phyloP scores from a whole-genome alignment of 2,888 invertebrate genomes.

The Drosophila atripex region DNA sequence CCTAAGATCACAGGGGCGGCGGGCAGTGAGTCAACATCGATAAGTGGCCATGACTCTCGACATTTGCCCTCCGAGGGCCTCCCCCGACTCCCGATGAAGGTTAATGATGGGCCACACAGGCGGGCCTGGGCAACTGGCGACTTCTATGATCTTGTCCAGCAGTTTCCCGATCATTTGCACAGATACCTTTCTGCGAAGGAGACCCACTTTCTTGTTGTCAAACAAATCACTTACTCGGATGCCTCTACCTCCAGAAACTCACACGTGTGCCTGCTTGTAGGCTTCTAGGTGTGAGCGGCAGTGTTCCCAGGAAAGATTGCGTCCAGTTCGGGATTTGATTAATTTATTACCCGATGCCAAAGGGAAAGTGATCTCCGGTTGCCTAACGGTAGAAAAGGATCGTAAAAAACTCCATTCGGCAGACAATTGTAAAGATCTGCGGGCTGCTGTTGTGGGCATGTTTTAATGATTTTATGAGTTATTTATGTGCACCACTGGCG shows the following conservation, averaged over 20 bases:
- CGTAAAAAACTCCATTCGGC: slow-evolving; percentile 36
- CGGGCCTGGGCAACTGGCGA: slow-evolving; percentile 28
- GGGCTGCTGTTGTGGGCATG: slow-evolving; percentile 48
- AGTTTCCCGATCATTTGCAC: slow-evolving; percentile 30
- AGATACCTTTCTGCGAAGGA: slow-evolving; percentile 42
- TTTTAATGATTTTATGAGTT: slow-evolving; percentile 49
- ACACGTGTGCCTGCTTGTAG: too few species aligned
- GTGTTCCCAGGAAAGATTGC: slow-evolving; percentile 58
- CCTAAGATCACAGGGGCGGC: slow-evolving; percentile 64
- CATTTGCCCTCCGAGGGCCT: slow-evolving; percentile 25
- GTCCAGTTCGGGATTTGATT: slow-evolving; percentile 67
- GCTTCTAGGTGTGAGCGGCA: slow-evolving; percentile 65
- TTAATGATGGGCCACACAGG: slow-evolving; percentile 77
- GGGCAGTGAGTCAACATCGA: slow-evolving; percentile 55
- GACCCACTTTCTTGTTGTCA: slow-evolving; percentile 71
- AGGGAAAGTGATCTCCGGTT: slow-evolving; percentile 26
- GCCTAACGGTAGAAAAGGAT: slow-evolving; percentile 51
- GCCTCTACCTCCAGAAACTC: slow-evolving; percentile 21
- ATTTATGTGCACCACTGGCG: slow-evolving; percentile 51
- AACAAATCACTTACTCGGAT: slow-evolving; percentile 76
- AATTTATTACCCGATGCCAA: slow-evolving; percentile 61
- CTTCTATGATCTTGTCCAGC: slow-evolving; percentile 21
- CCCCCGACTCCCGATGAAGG: slow-evolving; percentile 39
- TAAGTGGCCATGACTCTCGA: slow-evolving; percentile 35
- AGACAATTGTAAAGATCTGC: slow-evolving; percentile 51